Evolutionary conservation across 23 tunicate species (phyloP), one percentile per base, ranked within the genome.

Genomic region (Ciona savignyi): DNA sequence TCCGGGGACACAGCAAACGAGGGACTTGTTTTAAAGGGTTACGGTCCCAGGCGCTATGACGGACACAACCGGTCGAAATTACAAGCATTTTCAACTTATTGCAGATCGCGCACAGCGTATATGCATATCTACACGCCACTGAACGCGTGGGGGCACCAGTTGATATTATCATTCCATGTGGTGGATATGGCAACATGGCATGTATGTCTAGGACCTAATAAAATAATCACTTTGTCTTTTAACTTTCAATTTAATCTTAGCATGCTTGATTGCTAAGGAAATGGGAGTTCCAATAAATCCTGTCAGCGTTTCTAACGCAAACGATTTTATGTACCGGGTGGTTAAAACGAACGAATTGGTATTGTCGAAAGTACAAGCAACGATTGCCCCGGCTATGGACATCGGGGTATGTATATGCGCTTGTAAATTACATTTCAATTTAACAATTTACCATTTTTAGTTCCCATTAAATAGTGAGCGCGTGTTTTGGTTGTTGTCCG

Each of bases 41-140:
- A n/a, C n/a, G n/a, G n/a, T n/a, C n/a, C n/a, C n/a, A n/a, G n/a
- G n/a, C n/a, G n/a, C n/a, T n/a, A n/a, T n/a, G n/a, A n/a, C n/a
- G n/a, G n/a, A n/a, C n/a, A n/a, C n/a, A n/a, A n/a, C n/a, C n/a
- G n/a, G n/a, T n/a, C n/a, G n/a, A n/a, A n/a, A n/a, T n/a, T n/a
- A n/a, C n/a, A n/a, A n/a, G n/a, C n/a, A n/a, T n/a, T n/a, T n/a
- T n/a, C n/a, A n/a, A n/a, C n/a, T n/a, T n/a, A n/a, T n/a, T n/a
- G n/a, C n/a, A n/a, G n/a, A 81, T 83, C 9, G 96, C 96, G 21
- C 96, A 89, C 74, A 88, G 83, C 42, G 61, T 89, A 11, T 89
- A 66, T 33, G 81, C 72, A 21, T 89, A 89, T 67, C 34, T 89
- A 32, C 84, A 83, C 60, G 72, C 71, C 11, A 68, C 80, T 25